These are phyloP conservation scores for Botia kubotai DNA, from an alignment of 2,797 vertebrate species.

Conservation along the genomic window DNA sequence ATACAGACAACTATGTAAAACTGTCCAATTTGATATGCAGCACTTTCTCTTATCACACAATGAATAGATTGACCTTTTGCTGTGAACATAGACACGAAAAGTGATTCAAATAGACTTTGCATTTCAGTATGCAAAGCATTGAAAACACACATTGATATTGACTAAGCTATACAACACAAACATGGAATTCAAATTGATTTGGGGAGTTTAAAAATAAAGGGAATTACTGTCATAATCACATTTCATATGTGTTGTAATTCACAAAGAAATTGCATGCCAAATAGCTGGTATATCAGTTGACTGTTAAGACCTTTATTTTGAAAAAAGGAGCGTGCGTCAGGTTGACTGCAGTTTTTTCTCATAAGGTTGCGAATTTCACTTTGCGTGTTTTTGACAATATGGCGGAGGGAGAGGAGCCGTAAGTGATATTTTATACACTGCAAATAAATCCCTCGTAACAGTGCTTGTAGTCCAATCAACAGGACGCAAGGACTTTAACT, in stretches of 20 bases:
- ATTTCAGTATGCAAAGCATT: not conserved
- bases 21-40: not conserved
- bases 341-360: not conserved
- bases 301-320: constrained; percentile 35
- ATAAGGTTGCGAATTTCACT: constrained; percentile 30
- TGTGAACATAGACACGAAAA: not conserved
- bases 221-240: no score
- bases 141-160: no score
- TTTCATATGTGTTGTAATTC: no score
- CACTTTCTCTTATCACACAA: no score
- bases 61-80: no score
- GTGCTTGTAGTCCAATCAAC: constrained; percentile 64
- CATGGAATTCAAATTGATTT: no score
- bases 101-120: not conserved
- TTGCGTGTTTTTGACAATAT: constrained; percentile 71
- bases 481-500: constrained; percentile 51
- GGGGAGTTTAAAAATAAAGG: no score
- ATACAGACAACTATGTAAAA: not conserved
- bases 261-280: no score
- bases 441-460: constrained; percentile 63
- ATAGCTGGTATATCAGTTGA: no score
- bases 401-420: constrained; percentile 92
- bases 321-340: not conserved
- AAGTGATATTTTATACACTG: constrained; percentile 78
- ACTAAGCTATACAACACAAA: no score